Conservation (phyloP, 2,888 invertebrate genomes). For the Lasioglossum villosulum region DNA sequence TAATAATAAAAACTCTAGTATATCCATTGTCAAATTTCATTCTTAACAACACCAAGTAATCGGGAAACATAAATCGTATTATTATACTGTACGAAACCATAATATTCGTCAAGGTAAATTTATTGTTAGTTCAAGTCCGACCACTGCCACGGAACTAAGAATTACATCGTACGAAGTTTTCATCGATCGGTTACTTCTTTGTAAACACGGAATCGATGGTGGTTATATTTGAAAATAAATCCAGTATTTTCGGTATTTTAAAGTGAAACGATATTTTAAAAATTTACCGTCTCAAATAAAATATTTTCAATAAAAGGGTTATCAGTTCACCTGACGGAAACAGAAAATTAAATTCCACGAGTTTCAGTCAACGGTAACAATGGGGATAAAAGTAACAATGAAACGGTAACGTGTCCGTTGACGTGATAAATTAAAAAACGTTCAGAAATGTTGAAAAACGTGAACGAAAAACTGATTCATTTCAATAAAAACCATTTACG, state of each 20-base stretch:
- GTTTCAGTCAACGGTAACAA: not conserved
- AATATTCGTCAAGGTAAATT: not conserved
- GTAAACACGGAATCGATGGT: not conserved
- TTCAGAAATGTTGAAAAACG: not conserved
- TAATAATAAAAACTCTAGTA: not conserved
- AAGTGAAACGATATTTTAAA: slow-evolving; percentile 1
- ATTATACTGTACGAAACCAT: not conserved
- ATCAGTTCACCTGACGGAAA: not conserved
- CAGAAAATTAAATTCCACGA: not conserved
- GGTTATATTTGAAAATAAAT: not conserved
- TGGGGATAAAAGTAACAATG: not conserved
- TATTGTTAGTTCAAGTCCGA: slow-evolving; percentile 1
- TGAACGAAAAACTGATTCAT: not conserved
- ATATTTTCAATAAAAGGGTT: not conserved
- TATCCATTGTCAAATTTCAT: not conserved
- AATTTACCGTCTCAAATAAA: not conserved
- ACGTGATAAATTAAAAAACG: not conserved
- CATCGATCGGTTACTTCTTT: slow-evolving; percentile 2
- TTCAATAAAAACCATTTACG: not conserved
- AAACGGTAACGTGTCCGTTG: not conserved
- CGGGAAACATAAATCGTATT: not conserved
- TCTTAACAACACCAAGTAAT: not conserved
- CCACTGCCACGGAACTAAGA: not conserved
- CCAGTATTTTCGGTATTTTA: not conserved
- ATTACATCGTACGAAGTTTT: not conserved